A percentile compares a stretch with the other conserved stretches of the same genome.
These are phyloP conservation scores for Drosophila sechellia DNA, from an alignment of 1,140 invertebrate genomes.

Conservation along the genomic window DNA sequence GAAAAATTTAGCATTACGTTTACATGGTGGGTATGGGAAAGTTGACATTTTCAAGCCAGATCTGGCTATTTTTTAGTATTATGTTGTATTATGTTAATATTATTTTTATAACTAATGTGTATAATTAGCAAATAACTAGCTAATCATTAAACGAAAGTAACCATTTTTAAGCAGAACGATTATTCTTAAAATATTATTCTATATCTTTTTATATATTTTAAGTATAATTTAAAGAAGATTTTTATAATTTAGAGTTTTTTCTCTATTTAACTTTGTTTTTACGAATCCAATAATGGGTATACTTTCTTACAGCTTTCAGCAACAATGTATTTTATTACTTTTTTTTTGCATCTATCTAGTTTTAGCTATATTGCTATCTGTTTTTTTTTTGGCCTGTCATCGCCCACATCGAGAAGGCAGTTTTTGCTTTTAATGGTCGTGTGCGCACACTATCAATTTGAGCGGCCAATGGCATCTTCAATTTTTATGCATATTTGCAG, in stretches of 20 bases:
- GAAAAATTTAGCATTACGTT: background rate
- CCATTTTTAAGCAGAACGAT: too few species aligned
- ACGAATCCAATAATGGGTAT: too few species aligned
- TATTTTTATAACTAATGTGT: background rate
- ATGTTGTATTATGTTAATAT: background rate
- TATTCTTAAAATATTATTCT: too few species aligned
- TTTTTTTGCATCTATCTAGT: background rate
- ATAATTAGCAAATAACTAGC: too few species aligned
- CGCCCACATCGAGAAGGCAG: constrained; percentile 2
- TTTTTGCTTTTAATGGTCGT: constrained; percentile 60
- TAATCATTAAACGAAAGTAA: too few species aligned
- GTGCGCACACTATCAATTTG: constrained; percentile 68
- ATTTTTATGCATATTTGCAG: constrained; percentile 80
- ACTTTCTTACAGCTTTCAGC: too few species aligned
- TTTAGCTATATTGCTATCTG: background rate
- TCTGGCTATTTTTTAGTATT: background rate
- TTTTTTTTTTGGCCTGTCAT: background rate
- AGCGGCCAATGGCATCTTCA: constrained; percentile 63
- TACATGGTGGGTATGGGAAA: background rate
- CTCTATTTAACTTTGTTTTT: too few species aligned
- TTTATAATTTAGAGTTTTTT: too few species aligned
- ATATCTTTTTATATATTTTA: too few species aligned
- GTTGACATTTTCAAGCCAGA: background rate
- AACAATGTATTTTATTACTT: too few species aligned
- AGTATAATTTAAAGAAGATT: too few species aligned